A percentile compares a stretch with the other conserved stretches of the same genome.
These are phyloP conservation scores for Euborellia annulipes DNA, from an alignment of 1,140 invertebrate genomes.

Conservation along the genomic window DNA sequence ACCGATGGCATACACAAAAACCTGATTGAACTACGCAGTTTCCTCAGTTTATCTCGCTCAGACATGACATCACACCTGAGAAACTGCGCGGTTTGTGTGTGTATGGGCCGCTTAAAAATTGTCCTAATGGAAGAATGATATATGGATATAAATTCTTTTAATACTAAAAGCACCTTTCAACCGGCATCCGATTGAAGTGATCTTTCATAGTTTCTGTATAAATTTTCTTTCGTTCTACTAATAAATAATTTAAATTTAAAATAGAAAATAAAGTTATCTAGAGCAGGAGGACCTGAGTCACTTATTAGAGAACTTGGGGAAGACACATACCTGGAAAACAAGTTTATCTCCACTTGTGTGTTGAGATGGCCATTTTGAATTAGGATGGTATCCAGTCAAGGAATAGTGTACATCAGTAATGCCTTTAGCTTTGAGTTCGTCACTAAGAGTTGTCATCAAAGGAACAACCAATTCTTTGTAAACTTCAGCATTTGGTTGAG, in stretches of 20 bases:
- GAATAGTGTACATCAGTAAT: conserved; percentile 40
- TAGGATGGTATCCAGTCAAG: conserved; percentile 38
- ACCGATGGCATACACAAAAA: too few species aligned
- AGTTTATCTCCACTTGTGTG: conserved; percentile 36
- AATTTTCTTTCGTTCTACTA: conserved; percentile 15
- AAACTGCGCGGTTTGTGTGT: too few species aligned
- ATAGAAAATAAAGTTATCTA: background rate
- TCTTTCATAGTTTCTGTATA: conserved; percentile 11
- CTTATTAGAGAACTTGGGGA: conserved; percentile 33
- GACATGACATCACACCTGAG: too few species aligned
- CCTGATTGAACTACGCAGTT: too few species aligned
- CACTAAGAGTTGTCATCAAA: conserved; percentile 27
- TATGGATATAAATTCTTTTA: background rate
- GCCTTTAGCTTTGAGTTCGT: conserved; percentile 34
- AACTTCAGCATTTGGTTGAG: conserved; percentile 27
- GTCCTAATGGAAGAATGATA: too few species aligned
- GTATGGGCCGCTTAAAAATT: too few species aligned
- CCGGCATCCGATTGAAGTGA: background rate
- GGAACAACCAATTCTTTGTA: conserved; percentile 30
- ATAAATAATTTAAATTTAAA: background rate
- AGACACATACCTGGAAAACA: conserved; percentile 32
- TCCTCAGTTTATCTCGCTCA: too few species aligned
- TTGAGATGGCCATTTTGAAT: conserved; percentile 33
- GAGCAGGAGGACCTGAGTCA: conserved; percentile 23
- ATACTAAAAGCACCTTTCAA: background rate